Base-by-base conservation (phyloP, 2,797 vertebrate species). In the Sphenodon punctatus region DNA sequence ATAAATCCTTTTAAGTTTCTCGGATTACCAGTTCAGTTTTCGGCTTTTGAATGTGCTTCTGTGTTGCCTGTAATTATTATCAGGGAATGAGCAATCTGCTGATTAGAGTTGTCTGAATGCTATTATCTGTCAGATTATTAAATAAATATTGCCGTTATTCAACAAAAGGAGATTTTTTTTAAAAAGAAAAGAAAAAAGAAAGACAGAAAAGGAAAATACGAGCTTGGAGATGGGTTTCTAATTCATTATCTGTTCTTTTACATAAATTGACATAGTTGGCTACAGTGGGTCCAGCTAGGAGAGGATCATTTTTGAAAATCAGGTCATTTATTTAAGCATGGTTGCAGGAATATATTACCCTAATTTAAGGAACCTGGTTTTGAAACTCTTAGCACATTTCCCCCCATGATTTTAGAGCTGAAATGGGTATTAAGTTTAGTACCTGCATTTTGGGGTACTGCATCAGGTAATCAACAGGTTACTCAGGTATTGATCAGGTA, bases 91-190 rank as follows among this genome's bases (percentile, higher is more conserved):
- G 30, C 32, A 80, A 80, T 64, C 43, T 32, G 34, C 63, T 79
- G 69, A 82, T 77, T 85, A 59, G 27, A 42, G 42, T 25, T 71
- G 23, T 39, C 43, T 34, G 81, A 87, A 67, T 38, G 69, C 25
- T 22, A 27, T 63, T 78, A 68, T 70, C 68, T 85, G 65, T 79
- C 79, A 76, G 80, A 88, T 83, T 53, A 88, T 71, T 71, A 66
- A 58, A 34, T 82, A 84, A 86, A 78, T 79, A 69, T 46, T 61
- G 49, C n/a, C 34, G 30, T 58, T 74, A 36, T 77, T 85, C 76
- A 59, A 65, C 77, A 59, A 5, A 79, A n/a, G n/a, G n/a, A n/a
- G n/a, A n/a, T n/a, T n/a, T n/a, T n/a, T n/a, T n/a, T n/a, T n/a
- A n/a, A n/a, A n/a, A n/a, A n/a, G n/a, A n/a, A n/a, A n/a, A n/a